Percentiles rank a stretch among this genome's conserved stretches.
Evolutionary conservation across 2,888 invertebrate species (phyloP).

Genomic region (Caenorhabditis panamensis): DNA sequence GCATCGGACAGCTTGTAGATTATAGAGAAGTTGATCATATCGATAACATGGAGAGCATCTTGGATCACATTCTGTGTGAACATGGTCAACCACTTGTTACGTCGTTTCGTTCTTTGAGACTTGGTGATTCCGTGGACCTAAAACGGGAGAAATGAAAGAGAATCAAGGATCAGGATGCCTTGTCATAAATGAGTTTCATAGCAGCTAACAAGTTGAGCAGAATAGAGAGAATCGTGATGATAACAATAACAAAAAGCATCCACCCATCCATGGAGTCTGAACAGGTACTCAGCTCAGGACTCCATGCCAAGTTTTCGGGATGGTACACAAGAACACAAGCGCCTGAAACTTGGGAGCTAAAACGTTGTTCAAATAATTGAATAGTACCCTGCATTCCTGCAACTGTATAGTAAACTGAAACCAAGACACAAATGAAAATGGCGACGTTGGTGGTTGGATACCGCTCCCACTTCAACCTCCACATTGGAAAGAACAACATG

Average conservation of each 20-base stretch:
- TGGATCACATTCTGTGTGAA: constrained; percentile 49
- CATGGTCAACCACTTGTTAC: constrained; percentile 24
- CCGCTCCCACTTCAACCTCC: constrained; percentile 11
- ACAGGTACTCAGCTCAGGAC: constrained; percentile 24
- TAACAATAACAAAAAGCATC: constrained; percentile 3
- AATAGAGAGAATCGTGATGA: constrained; percentile 14
- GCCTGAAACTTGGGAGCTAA: not conserved
- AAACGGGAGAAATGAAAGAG: not conserved
- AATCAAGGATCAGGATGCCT: not conserved
- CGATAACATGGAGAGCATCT: constrained; percentile 38
- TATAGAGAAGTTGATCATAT: constrained; percentile 25
- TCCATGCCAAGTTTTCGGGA: constrained; percentile 42
- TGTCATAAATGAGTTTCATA: constrained; percentile 5
- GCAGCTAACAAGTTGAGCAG: not conserved
- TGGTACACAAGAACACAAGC: constrained; percentile 32
- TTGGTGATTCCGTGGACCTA: constrained; percentile 22
- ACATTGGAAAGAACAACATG: constrained; percentile 17
- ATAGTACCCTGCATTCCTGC: constrained; percentile 23
- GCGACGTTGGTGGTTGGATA: constrained; percentile 21
- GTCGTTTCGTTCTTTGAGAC: constrained; percentile 9
- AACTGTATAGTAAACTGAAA: constrained; percentile 7
- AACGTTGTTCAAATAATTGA: no score
- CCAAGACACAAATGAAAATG: constrained; percentile 4
- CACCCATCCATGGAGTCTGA: constrained; percentile 29
- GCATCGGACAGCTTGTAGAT: constrained; percentile 18